phyloP scores from a whole-genome alignment of 2,113 vertebrate species.

The Burhinus bistriatus region DNA sequence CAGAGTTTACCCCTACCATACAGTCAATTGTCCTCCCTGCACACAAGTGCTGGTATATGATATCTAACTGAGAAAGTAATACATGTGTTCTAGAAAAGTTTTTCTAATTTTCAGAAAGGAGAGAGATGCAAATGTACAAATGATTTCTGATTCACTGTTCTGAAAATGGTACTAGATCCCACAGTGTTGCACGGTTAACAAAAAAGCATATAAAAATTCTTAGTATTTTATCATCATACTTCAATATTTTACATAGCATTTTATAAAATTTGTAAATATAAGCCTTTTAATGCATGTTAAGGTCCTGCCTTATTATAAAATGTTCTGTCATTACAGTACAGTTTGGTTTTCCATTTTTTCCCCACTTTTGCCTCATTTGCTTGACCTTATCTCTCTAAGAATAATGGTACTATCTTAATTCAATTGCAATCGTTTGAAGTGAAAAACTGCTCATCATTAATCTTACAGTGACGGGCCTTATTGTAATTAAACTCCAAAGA shows the following conservation, averaged over 20 bases:
- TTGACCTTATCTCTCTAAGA: slow-evolving; percentile 9
- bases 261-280: not conserved
- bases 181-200: not conserved
- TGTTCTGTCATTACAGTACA: not conserved
- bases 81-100: not conserved
- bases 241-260: not conserved
- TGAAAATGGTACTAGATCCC: not conserved
- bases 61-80: not conserved
- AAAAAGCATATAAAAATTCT: not conserved
- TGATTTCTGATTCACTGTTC: not conserved
- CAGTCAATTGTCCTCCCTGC: not conserved
- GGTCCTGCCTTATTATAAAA: not conserved
- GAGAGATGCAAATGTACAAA: not conserved
- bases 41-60: not conserved
- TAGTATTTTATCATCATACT: not conserved
- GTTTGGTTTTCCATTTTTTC: not conserved
- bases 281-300: not conserved
- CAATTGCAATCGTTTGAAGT: slow-evolving; percentile 15
- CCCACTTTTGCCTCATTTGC: not conserved
- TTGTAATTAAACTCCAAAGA: slow-evolving; percentile 63
- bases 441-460: slow-evolving; percentile 48
- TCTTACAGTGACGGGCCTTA: slow-evolving; percentile 27
- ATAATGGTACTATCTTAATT: slow-evolving; percentile 27
- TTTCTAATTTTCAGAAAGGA: not conserved
- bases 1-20: not conserved